Evolutionary conservation across 2,888 invertebrate genomes (phyloP).

Genomic region (Xanthia icteritia): DNA sequence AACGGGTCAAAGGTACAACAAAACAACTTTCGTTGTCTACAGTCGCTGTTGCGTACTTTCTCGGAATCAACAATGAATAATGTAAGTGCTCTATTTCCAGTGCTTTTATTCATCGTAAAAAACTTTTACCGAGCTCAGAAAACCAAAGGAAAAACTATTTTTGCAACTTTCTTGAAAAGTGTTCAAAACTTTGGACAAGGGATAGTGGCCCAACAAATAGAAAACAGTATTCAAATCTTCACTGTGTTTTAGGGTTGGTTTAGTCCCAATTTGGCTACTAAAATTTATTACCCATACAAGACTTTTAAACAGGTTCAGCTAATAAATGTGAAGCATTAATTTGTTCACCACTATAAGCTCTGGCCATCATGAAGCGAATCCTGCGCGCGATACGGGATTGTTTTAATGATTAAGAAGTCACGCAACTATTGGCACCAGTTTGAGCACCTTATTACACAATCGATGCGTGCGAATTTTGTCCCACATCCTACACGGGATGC

Average conservation of each 20-base stretch:
- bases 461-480: neutral
- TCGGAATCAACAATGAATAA: conserved; percentile 37
- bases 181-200: conserved; percentile 29
- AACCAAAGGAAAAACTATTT: conserved; percentile 44
- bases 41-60: neutral
- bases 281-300: neutral
- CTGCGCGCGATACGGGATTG: neutral
- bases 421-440: neutral
- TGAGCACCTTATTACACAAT: too few relatives aligned
- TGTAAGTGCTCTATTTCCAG: conserved; percentile 20
- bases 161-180: conserved; percentile 20
- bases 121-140: conserved; percentile 25
- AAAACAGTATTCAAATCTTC: conserved; percentile 21
- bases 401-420: neutral
- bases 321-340: neutral
- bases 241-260: neutral
- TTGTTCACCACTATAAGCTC: neutral
- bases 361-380: neutral
- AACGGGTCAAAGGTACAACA: neutral
- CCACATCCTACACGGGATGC: neutral
- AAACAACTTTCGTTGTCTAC: neutral
- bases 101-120: conserved; percentile 16
- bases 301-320: neutral
- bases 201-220: conserved; percentile 18
- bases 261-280: neutral